A percentile compares a stretch with the other conserved stretches of the same genome.
Conservation (phyloP, 2,888 invertebrate species). For the Caenorhabditis macrosperma region DNA sequence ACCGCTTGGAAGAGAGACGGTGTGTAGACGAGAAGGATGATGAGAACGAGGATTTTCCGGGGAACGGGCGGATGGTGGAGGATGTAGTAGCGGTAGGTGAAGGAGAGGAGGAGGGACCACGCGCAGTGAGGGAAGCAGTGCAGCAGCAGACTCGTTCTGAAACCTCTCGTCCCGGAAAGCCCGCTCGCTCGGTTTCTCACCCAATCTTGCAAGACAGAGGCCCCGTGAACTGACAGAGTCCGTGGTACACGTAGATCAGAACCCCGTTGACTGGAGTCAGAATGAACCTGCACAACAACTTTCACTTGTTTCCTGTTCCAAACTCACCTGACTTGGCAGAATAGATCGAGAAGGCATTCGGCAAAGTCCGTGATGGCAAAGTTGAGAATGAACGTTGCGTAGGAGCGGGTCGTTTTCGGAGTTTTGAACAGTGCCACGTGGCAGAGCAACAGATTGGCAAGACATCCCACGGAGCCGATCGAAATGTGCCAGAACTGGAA, state of each 20-base stretch:
- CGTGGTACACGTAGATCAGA: conserved; percentile 33
- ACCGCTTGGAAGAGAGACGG: conserved; percentile 38
- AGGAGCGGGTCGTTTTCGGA: conserved; percentile 25
- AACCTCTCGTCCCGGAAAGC: neutral
- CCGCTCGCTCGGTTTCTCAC: neutral
- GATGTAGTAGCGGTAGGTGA: conserved; percentile 47
- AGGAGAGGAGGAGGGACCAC: conserved; percentile 45
- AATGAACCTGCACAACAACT: conserved; percentile 16
- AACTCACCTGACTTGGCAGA: conserved; percentile 5
- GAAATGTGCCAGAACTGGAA: conserved; percentile 24
- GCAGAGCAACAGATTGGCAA: conserved; percentile 10
- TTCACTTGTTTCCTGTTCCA: neutral
- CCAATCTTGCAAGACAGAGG: conserved; percentile 18
- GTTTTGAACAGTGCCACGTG: conserved; percentile 19
- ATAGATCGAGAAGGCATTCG: conserved; percentile 31
- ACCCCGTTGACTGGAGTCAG: conserved; percentile 14
- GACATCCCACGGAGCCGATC: conserved; percentile 12
- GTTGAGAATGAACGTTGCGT: conserved; percentile 45
- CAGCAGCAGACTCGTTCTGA: conserved; percentile 41
- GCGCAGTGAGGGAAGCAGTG: conserved; percentile 36
- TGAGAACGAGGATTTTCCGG: neutral
- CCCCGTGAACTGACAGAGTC: conserved; percentile 23
- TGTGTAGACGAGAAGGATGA: conserved; percentile 16
- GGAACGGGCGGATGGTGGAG: conserved; percentile 8
- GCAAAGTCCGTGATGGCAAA: conserved; percentile 42